Percentiles rank a stretch among this genome's conserved stretches.
Evolutionary conservation across 2,888 invertebrate genomes (phyloP).

Genomic region (Podabrus alpinus): DNA sequence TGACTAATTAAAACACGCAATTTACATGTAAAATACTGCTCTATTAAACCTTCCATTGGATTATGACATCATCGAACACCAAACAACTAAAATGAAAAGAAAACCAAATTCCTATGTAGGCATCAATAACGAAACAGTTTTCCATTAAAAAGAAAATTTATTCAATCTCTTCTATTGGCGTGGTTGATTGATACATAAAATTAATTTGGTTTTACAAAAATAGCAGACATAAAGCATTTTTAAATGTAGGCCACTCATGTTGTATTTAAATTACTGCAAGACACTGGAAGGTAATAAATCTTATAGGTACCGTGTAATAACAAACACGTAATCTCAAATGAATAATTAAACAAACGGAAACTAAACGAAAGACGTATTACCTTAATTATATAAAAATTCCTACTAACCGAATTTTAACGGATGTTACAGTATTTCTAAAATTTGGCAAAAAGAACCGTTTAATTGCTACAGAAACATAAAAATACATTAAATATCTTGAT

Average conservation of each 20-base stretch:
- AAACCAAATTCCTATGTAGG: no score
- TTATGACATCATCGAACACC: no score
- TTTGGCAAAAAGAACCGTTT: background rate
- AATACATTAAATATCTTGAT: background rate
- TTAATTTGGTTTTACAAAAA: background rate
- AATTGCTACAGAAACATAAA: background rate
- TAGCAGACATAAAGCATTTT: background rate
- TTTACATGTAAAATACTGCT: background rate
- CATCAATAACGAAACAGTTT: no score
- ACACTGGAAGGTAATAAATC: background rate
- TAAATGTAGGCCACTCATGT: background rate
- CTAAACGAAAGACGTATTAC: background rate
- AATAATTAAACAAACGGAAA: conserved; percentile 1
- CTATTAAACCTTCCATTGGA: background rate
- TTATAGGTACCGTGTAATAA: background rate
- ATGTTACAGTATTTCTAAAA: background rate
- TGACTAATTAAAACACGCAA: background rate
- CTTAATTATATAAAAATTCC: background rate
- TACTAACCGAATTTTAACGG: conserved; percentile 5
- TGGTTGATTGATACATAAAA: no score
- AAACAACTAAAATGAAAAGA: no score
- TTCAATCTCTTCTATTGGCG: no score
- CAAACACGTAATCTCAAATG: background rate
- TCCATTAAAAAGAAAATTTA: no score
- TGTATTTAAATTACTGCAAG: background rate